A percentile compares a stretch with the other conserved stretches of the same genome.
Evolutionary conservation across 2,888 invertebrate species (phyloP).

Genomic region (Dolichopus griseipennis): DNA sequence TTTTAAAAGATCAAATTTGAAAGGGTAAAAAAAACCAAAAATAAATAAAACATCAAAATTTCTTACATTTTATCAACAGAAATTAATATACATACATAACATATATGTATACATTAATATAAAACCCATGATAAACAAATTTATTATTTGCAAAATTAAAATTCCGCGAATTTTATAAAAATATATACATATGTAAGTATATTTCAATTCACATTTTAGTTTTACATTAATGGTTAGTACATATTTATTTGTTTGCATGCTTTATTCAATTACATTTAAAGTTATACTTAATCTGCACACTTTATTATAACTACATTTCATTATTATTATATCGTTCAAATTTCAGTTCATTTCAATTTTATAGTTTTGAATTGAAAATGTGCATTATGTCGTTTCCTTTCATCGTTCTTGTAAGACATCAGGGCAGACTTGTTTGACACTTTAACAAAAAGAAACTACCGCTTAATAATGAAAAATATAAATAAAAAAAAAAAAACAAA

Average conservation of each 20-base stretch:
- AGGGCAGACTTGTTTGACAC: not conserved
- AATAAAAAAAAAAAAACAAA: not conserved
- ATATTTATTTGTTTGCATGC: constrained; percentile 1
- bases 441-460: not conserved
- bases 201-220: not conserved
- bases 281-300: not conserved
- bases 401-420: not conserved
- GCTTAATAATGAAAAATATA: too few species aligned
- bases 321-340: not conserved
- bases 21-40: too few species aligned
- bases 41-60: too few species aligned
- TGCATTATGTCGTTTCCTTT: not conserved
- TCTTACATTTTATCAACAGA: too few species aligned
- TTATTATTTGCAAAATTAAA: not conserved
- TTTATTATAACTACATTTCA: not conserved
- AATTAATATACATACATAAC: too few species aligned
- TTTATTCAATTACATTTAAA: not conserved
- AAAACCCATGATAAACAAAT: too few species aligned
- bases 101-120: too few species aligned
- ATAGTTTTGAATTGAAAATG: not conserved
- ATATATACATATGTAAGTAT: too few species aligned
- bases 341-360: too few species aligned
- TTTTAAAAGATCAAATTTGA: too few species aligned
- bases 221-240: not conserved
- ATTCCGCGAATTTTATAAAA: not conserved